Base-by-base conservation (phyloP, 2,113 vertebrate species). In the Eptatretus burgeri region DNA sequence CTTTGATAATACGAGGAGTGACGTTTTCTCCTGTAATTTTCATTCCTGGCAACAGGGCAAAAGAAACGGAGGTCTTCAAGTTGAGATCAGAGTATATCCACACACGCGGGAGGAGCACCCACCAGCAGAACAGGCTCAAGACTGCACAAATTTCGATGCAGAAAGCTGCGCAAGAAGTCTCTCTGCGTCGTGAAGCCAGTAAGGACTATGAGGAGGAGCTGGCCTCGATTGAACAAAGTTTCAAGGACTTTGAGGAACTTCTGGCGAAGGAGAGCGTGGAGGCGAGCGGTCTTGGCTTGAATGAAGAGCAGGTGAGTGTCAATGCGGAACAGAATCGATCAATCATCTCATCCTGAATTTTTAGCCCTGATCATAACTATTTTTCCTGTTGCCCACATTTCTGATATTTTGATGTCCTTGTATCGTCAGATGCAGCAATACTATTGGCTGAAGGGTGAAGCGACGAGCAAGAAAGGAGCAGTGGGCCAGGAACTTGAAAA, bases 51-150 rank as follows among this genome's bases (percentile, higher is more conserved):
- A 65, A 49, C 68, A 98, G 87, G 12, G 70, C 72, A 66, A 69
- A 85, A 68, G 86, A 94, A 69, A 71, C 76, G 11, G 67, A 72
- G 8, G 70, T 85, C 65, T 73, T 74, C 72, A 80, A 81, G 70
- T 76, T 74, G 67, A 79, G 62, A 64, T 64, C 83, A 12, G 78
- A 80, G 18, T 93, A 83, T 67, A 77, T 87, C 74, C 94, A 83
- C 74, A 79, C 81, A 64, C 91, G 82, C 70, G 84, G 88, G 63
- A 93, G 84, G 62, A 82, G 80, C 13, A 74, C 78, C 62, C 76
- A 95, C 69, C 81, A 81, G 66, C 66, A 75, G 49, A 81, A 79
- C 70, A 95, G 86, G 76, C 72, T 75, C 13, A 77, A 83, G 53
- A 70, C 71, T 19, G 67, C 69, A 19, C 73, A 71, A 41, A 67